Conservation (phyloP, 2,888 invertebrate species). For the Macrophya annulata region DNA sequence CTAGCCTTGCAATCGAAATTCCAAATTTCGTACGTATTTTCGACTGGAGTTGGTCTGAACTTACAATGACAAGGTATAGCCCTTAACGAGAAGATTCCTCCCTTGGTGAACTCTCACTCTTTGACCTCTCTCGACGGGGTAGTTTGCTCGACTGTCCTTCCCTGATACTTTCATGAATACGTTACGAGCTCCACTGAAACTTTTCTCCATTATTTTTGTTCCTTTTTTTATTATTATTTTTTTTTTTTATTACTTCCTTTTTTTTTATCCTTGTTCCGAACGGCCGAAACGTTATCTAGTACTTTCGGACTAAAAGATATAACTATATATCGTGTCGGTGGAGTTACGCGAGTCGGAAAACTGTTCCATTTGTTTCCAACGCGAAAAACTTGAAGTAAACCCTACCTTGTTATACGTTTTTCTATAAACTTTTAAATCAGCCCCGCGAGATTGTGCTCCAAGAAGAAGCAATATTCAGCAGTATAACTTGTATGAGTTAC, state of each 20-base stretch:
- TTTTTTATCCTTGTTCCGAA: neutral
- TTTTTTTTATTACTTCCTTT: neutral
- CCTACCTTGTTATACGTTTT: neutral
- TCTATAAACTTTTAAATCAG: conserved; percentile 1
- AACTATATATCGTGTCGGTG: neutral
- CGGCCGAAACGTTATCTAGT: neutral
- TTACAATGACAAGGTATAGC: neutral
- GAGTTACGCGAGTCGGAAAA: conserved; percentile 31
- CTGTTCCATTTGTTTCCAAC: neutral
- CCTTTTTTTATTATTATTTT: neutral
- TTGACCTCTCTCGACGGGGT: conserved; percentile 27
- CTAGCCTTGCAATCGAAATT: neutral
- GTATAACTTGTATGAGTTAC: neutral
- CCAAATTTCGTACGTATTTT: conserved; percentile 31
- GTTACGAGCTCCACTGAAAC: conserved; percentile 27
- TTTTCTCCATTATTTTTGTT: conserved; percentile 32
- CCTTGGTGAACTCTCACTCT: conserved; percentile 41
- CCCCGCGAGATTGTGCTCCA: neutral
- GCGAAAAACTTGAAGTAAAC: neutral
- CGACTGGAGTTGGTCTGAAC: neutral
- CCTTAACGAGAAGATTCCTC: conserved; percentile 44
- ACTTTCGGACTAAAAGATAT: conserved; percentile 8
- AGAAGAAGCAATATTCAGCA: neutral
- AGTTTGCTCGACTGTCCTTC: conserved; percentile 40
- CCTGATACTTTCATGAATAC: conserved; percentile 51